These are phyloP conservation scores for Holcopasites calliopsidis DNA, from an alignment of 1,140 invertebrate genomes.

Conservation along the genomic window DNA sequence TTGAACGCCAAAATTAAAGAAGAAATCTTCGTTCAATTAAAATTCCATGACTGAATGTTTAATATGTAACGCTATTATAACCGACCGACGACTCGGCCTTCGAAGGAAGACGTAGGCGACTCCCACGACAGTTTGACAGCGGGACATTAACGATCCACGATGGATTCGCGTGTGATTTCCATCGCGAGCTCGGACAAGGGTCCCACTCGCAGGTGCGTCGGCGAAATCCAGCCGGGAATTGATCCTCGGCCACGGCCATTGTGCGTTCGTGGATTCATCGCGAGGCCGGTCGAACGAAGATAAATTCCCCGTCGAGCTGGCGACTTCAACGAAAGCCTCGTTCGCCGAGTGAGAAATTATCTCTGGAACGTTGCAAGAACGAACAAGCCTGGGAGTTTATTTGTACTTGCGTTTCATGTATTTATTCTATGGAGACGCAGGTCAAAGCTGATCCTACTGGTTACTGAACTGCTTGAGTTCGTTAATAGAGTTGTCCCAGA, in stretches of 20 bases:
- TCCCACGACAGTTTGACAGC: conserved; percentile 61
- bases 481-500: no score
- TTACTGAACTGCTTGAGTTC: no score
- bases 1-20: no score
- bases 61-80: no score
- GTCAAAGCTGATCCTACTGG: no score
- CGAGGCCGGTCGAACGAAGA: conserved; percentile 24
- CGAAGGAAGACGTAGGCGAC: conserved; percentile 62
- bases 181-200: conserved; percentile 47
- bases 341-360: conserved; percentile 17
- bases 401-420: no score
- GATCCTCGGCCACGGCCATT: conserved; percentile 41
- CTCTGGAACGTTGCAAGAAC: background rate
- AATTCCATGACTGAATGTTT: no score
- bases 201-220: conserved; percentile 57
- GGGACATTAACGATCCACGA: conserved; percentile 64
- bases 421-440: no score
- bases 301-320: conserved; percentile 15
- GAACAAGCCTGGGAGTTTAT: no score
- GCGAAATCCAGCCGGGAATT: conserved; percentile 47
- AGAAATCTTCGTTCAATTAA: no score
- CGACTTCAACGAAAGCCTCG: conserved; percentile 22
- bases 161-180: conserved; percentile 59
- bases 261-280: conserved; percentile 35
- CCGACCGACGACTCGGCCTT: conserved; percentile 46